Percentiles rank a stretch among this genome's conserved stretches.
Evolutionary conservation across 2,888 invertebrate genomes (phyloP).

Genomic region (Eupithecia centaureata): DNA sequence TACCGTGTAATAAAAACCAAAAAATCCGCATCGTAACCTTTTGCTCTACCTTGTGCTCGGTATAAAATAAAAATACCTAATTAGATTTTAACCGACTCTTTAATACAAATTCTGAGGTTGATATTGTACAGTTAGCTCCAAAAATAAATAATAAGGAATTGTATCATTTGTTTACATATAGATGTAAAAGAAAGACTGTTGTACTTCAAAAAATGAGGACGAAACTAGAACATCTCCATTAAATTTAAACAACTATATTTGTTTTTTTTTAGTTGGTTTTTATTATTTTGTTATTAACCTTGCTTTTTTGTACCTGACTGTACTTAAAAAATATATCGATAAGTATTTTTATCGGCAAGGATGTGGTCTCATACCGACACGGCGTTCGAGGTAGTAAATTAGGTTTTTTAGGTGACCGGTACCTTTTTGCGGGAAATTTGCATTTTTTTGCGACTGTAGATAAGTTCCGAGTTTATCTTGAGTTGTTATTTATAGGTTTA

Average conservation of each 20-base stretch:
- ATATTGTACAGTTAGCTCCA: slow-evolving; percentile 42
- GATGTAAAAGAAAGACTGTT: too few relatives aligned
- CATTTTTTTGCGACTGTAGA: slow-evolving; percentile 30
- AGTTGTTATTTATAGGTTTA: slow-evolving; percentile 21
- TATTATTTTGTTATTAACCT: not conserved
- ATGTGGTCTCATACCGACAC: slow-evolving; percentile 40
- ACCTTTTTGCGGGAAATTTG: slow-evolving; percentile 26
- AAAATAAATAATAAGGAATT: not conserved
- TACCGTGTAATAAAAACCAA: slow-evolving; percentile 43
- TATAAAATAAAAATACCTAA: slow-evolving; percentile 50
- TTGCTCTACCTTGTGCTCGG: slow-evolving; percentile 44
- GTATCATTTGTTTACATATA: not conserved
- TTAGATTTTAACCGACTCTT: slow-evolving; percentile 55
- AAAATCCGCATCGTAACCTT: slow-evolving; percentile 39
- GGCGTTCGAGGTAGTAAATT: slow-evolving; percentile 39
- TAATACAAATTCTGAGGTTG: slow-evolving; percentile 55
- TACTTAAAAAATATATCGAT: slow-evolving; percentile 31
- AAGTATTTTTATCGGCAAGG: slow-evolving; percentile 39
- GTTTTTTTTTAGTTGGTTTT: not conserved
- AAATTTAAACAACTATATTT: too few relatives aligned
- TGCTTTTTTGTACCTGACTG: not conserved
- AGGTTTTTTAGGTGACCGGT: slow-evolving; percentile 32
- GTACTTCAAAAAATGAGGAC: too few relatives aligned
- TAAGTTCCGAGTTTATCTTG: slow-evolving; percentile 25
- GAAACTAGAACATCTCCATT: too few relatives aligned